Base-by-base conservation (phyloP, 2,113 vertebrate genomes). In the Gracilinanus agilis region DNA sequence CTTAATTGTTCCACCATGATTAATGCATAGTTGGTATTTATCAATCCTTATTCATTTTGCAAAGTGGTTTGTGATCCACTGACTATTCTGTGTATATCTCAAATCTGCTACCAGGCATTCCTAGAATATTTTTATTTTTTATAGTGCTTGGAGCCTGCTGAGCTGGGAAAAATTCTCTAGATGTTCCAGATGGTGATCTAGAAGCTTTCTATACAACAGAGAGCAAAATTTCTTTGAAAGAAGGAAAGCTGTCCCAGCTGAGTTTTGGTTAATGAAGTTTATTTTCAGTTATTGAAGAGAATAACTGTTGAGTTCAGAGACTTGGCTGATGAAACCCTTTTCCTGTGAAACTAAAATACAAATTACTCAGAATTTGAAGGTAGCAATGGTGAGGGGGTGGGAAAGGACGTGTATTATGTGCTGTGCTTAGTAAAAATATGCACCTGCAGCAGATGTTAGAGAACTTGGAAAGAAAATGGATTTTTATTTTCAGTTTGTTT, bases 311-410 rank as follows among this genome's bases (percentile, higher is more conserved):
- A 89, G 95, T 90, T 24, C 34, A 92, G 3, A 67, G 67, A 25
- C 23, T 21, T 54, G 53, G 90, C 21, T 93, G n/a, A n/a, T 92
- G 75, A 92, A 27, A 91, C 53, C 40, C 0, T 96, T 97, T 97
- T 75, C 83, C 94, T 61, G 67, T 53, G 91, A 94, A 95, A 93
- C 10, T 13, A 92, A 88, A 44, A 19, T 91, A 91, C 92, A 89
- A 67, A 91, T 89, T 93, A 90, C 16, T 89, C 4, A 89, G 11
- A 55, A 54, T 75, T 92, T 67, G 94, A 54, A 91, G 24, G 29
- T 88, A 67, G n/a, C 94, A 53, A 89, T 55, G 44, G 2, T 96
- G 83, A 96, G 24, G 0, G 44, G 1, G n/a, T 0, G 0, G 1
- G 49, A 3, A 54, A 0, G 0, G 27, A 19, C 88, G 24, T 24